phyloP scores from a whole-genome alignment of 2,888 invertebrate species.

The Polymixis flavicincta region DNA sequence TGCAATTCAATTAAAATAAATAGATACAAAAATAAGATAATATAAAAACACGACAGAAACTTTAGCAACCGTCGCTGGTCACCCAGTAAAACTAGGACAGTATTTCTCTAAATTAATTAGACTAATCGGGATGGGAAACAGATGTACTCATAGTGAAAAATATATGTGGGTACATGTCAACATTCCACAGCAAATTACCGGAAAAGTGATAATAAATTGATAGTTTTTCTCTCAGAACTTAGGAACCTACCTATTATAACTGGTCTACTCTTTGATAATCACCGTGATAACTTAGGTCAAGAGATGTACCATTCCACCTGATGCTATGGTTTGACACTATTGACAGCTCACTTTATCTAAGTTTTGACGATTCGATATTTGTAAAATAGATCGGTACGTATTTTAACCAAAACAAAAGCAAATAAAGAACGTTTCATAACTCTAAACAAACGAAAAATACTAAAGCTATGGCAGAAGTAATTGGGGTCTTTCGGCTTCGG shows the following conservation, averaged over 20 bases:
- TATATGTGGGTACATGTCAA: background rate
- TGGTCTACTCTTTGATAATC: too few species aligned
- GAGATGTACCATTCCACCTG: too few species aligned
- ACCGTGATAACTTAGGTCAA: too few species aligned
- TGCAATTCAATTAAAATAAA: too few species aligned
- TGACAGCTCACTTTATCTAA: too few species aligned
- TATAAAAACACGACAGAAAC: background rate
- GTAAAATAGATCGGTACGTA: too few species aligned
- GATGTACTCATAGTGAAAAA: too few species aligned
- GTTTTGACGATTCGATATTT: too few species aligned
- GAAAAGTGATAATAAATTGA: background rate
- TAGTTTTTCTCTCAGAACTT: background rate
- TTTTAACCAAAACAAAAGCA: background rate
- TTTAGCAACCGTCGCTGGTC: background rate
- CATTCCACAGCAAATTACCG: background rate
- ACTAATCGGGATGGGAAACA: background rate
- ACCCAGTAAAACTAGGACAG: background rate
- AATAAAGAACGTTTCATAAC: background rate
- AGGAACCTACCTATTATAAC: too few species aligned
- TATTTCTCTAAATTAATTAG: background rate
- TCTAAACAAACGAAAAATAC: background rate
- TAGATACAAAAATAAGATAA: too few species aligned
- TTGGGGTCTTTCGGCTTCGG: conserved; percentile 33
- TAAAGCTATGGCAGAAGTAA: background rate
- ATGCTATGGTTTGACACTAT: too few species aligned